Conservation (phyloP, 1,140 invertebrate genomes). For the Stratiolaelaps scimitus region DNA sequence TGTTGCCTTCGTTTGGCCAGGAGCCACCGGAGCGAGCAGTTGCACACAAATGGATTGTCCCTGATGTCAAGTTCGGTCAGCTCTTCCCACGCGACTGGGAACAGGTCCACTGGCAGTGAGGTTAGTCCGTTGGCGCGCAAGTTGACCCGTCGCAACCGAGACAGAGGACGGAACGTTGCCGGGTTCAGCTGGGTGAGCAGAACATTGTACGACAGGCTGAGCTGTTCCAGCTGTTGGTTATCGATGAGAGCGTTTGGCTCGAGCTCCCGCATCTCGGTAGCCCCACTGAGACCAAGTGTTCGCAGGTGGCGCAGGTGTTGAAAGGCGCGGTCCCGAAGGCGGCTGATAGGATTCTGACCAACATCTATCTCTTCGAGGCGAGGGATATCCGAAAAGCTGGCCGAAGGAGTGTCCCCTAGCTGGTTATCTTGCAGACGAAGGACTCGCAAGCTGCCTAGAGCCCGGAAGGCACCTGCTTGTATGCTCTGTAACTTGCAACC, state of each 20-base stretch:
- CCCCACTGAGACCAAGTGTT: slow-evolving; percentile 59
- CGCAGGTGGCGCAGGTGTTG: slow-evolving; percentile 59
- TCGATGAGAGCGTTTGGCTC: slow-evolving; percentile 60
- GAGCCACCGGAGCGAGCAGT: slow-evolving; percentile 64
- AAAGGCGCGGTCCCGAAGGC: slow-evolving; percentile 56
- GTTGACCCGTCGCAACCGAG: slow-evolving; percentile 58
- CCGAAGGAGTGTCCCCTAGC: slow-evolving; percentile 54
- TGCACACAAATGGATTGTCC: slow-evolving; percentile 67
- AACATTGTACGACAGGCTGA: slow-evolving; percentile 62
- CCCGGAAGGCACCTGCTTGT: slow-evolving; percentile 53
- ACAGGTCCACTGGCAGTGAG: slow-evolving; percentile 56
- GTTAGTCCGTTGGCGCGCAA: slow-evolving; percentile 64
- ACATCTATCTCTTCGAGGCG: slow-evolving; percentile 63
- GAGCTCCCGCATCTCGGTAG: slow-evolving; percentile 53
- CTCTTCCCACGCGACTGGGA: slow-evolving; percentile 56
- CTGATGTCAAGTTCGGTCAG: slow-evolving; percentile 59
- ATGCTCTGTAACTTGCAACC: slow-evolving; percentile 52
- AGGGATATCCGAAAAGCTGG: slow-evolving; percentile 62
- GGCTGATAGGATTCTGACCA: slow-evolving; percentile 62
- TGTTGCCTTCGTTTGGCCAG: no score
- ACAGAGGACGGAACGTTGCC: slow-evolving; percentile 58
- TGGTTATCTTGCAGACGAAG: slow-evolving; percentile 61
- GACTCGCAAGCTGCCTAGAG: slow-evolving; percentile 51
- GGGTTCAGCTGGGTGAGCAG: slow-evolving; percentile 56
- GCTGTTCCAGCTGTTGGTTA: slow-evolving; percentile 62